Evolutionary conservation across 2,113 vertebrate species (phyloP).

Genomic region (Egretta garzetta): DNA sequence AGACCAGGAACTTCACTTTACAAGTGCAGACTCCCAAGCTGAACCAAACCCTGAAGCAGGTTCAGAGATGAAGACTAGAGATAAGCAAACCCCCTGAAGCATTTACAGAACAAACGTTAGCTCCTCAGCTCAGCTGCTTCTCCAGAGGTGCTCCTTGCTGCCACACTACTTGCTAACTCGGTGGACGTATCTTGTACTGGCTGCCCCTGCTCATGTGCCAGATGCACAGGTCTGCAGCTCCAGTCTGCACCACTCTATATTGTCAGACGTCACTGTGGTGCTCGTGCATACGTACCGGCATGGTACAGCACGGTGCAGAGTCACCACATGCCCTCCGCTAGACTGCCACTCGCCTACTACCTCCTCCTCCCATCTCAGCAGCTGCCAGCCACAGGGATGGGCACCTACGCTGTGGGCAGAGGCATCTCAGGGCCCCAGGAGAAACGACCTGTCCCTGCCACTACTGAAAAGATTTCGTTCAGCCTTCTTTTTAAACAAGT

Average conservation of each 20-base stretch:
- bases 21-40: neutral
- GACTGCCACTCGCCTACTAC: neutral
- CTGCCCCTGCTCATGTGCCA: neutral
- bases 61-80: neutral
- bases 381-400: neutral
- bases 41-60: neutral
- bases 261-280: neutral
- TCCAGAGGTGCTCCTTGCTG: neutral
- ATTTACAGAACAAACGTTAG: neutral
- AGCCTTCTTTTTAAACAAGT: neutral
- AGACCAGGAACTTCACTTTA: neutral
- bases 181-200: accelerated
- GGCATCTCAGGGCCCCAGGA: neutral
- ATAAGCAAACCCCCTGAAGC: neutral
- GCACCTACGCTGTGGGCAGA: neutral
- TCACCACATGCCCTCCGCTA: accelerated
- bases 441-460: neutral
- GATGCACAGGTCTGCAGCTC: neutral
- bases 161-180: neutral
- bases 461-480: neutral
- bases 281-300: accelerated
- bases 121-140: neutral
- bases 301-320: accelerated
- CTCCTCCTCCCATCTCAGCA: too few species aligned
- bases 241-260: neutral